Evolutionary conservation across 30 jellyfish, hydroid and myxozoan genomes (phyloP).

Genomic region (Haliclystus octoradiatus): DNA sequence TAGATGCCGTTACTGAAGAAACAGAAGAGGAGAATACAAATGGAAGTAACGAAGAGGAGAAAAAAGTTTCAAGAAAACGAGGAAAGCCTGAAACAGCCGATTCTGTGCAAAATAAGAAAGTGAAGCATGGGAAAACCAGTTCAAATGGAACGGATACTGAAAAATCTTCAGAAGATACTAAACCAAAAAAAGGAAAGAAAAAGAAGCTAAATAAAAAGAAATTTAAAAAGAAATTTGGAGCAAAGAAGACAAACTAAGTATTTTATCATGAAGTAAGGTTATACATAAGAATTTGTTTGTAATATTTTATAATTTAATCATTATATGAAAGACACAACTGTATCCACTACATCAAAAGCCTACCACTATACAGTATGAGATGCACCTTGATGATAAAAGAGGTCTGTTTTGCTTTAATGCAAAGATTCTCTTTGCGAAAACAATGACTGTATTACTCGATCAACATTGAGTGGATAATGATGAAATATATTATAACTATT

Average conservation of each 20-base stretch:
- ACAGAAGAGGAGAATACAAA: neutral
- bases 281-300: no score
- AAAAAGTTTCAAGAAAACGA: neutral
- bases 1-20: neutral
- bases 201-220: neutral
- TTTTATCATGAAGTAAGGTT: slow-evolving; percentile 4
- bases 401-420: no score
- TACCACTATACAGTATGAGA: no score
- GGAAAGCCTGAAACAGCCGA: neutral
- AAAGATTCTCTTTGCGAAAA: no score
- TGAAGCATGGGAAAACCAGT: slow-evolving; percentile 8
- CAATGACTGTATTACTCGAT: no score
- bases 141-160: neutral
- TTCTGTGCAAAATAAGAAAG: neutral
- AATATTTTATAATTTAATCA: no score
- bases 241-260: neutral
- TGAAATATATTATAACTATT: no score
- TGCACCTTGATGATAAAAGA: no score
- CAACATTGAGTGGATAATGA: no score
- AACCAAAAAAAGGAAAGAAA: neutral
- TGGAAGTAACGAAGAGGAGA: neutral
- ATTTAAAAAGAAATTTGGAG: neutral
- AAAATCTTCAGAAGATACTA: neutral
- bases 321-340: no score
- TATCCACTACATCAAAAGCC: no score